Conservation (phyloP, 92 coral and sea anemone species). For the Phymanthus crucifer region DNA sequence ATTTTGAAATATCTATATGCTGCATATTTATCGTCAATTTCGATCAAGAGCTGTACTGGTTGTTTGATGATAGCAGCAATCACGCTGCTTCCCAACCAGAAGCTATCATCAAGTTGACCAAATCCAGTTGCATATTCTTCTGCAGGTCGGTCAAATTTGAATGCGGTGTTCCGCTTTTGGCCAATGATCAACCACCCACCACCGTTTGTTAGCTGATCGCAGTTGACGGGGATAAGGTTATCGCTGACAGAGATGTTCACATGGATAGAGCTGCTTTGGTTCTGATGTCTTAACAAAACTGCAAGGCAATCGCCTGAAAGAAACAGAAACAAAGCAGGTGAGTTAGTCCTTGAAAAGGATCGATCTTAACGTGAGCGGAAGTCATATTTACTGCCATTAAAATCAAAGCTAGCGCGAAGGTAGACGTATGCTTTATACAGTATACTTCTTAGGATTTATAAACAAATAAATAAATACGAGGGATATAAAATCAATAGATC, state of each 20-base stretch:
- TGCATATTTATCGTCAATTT: slow-evolving; percentile 6
- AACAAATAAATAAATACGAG: too few species aligned
- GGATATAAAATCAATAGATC: too few species aligned
- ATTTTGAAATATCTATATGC: slow-evolving; percentile 34
- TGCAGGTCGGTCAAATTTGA: slow-evolving; percentile 10
- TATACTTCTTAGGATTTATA: too few species aligned
- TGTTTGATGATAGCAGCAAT: slow-evolving; percentile 40
- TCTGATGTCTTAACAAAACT: slow-evolving; percentile 37
- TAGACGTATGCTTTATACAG: not conserved
- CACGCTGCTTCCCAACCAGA: slow-evolving; percentile 55
- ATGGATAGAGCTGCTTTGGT: slow-evolving; percentile 30
- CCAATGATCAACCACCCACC: slow-evolving; percentile 77
- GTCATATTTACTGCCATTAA: too few species aligned
- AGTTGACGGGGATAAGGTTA: slow-evolving; percentile 43
- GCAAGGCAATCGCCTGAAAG: slow-evolving; percentile 56
- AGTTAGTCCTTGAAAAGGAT: not conserved
- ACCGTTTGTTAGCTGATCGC: slow-evolving; percentile 67
- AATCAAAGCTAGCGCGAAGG: not conserved
- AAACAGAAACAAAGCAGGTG: not conserved
- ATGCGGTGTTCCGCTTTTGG: not conserved
- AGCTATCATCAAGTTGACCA: slow-evolving; percentile 33
- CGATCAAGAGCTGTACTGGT: slow-evolving; percentile 39
- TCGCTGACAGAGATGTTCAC: slow-evolving; percentile 35
- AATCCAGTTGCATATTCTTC: slow-evolving; percentile 48
- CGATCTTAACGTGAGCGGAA: not conserved